Evolutionary conservation across 2,113 vertebrate species (phyloP).

Genomic region (Zootoca vivipara): DNA sequence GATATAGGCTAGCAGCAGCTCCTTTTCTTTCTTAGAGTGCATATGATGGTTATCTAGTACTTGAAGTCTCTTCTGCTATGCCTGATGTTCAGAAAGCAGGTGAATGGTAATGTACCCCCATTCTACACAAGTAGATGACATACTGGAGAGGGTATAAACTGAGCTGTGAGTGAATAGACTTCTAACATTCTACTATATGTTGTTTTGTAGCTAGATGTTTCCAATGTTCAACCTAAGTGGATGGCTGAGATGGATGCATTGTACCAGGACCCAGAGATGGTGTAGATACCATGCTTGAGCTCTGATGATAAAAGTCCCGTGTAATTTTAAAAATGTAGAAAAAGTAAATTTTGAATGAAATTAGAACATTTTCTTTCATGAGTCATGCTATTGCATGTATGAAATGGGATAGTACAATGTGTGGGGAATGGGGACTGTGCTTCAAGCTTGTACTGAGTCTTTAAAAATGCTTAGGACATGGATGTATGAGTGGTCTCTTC

Average conservation of each 20-base stretch:
- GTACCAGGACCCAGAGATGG: too few species aligned
- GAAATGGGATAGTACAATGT: too few species aligned
- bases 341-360: too few species aligned
- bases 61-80: neutral
- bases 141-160: neutral
- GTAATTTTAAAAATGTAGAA: too few species aligned
- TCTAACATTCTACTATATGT: neutral
- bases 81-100: neutral
- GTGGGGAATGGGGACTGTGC: too few species aligned
- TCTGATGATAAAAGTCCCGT: too few species aligned
- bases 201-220: neutral
- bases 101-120: neutral
- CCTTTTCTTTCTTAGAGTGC: neutral
- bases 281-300: too few species aligned
- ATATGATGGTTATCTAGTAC: neutral
- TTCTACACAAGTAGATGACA: neutral
- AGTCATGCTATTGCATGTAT: too few species aligned
- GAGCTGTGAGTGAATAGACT: neutral
- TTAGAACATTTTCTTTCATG: too few species aligned
- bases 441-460: too few species aligned
- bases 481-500: neutral
- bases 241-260: too few species aligned
- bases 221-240: neutral
- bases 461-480: too few species aligned
- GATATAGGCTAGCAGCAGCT: neutral